Evolutionary conservation across 2,113 vertebrate genomes (phyloP).

Genomic region (Abramis brama): DNA sequence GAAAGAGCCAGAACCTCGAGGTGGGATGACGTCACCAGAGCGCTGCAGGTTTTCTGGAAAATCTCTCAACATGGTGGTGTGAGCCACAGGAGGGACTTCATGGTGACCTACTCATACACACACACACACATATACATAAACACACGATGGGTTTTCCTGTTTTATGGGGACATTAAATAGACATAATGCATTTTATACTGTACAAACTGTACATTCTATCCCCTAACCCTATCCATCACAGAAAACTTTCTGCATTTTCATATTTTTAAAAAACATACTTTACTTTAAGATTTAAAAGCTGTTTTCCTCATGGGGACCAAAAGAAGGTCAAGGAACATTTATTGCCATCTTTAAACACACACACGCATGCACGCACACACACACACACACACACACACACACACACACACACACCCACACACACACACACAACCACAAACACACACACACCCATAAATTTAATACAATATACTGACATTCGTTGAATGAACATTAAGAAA

Average conservation of each 20-base stretch:
- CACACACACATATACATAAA: constrained; percentile 31
- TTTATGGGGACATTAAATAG: too few species aligned
- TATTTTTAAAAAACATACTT: too few species aligned
- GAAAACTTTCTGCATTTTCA: too few species aligned
- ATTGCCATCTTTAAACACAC: neutral
- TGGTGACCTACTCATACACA: constrained; percentile 83
- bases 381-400: constrained; percentile 25
- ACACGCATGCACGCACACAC: neutral
- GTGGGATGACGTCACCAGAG: constrained; percentile 76
- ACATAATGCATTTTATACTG: too few species aligned
- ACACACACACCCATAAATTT: neutral
- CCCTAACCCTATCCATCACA: too few species aligned
- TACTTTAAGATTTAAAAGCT: too few species aligned
- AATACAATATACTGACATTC: neutral
- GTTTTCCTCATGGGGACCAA: too few species aligned
- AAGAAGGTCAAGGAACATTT: too few species aligned
- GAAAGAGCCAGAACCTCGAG: constrained; percentile 55
- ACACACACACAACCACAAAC: neutral
- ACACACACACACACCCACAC: constrained; percentile 37
- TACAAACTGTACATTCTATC: too few species aligned
- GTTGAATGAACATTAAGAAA: constrained; percentile 14
- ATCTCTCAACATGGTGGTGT: constrained; percentile 91
- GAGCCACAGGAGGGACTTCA: constrained; percentile 87
- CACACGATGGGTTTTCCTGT: too few species aligned
- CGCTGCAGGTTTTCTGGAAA: constrained; percentile 79